Evolutionary conservation across 2,797 vertebrate genomes (phyloP).

Genomic region (Mormyrus proboscirostris): DNA sequence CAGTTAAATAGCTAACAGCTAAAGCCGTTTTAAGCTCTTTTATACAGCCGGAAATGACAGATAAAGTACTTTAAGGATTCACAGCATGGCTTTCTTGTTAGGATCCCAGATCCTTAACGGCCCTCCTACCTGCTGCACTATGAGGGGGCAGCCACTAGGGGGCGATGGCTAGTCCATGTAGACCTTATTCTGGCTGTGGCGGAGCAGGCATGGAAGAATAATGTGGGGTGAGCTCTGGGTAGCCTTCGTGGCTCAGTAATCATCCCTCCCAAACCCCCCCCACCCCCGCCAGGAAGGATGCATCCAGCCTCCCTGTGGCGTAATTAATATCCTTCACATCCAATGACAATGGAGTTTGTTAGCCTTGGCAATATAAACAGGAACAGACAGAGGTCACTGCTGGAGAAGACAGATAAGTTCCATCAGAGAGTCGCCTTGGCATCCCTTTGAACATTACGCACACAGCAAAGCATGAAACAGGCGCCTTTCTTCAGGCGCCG

Average conservation of each 20-base stretch:
- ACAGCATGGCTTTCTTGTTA: neutral
- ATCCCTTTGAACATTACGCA: slow-evolving; percentile 4
- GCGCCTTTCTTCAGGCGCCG: neutral
- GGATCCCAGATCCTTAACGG: neutral
- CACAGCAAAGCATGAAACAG: neutral
- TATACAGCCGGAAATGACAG: neutral
- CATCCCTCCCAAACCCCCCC: neutral
- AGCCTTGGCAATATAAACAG: slow-evolving; percentile 10
- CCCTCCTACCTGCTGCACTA: neutral
- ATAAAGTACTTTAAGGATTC: neutral
- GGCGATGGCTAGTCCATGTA: neutral
- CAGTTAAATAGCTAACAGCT: neutral
- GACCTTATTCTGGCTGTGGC: neutral
- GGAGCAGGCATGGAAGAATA: neutral
- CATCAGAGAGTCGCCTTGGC: neutral
- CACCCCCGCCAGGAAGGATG: neutral
- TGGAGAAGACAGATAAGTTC: slow-evolving; percentile 10
- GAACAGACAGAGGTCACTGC: slow-evolving; percentile 1
- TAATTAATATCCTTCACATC: slow-evolving; percentile 17
- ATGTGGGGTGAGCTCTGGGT: neutral
- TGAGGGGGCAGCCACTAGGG: neutral
- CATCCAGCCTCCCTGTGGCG: neutral
- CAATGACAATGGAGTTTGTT: neutral
- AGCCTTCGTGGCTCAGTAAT: neutral
- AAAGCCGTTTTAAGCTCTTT: neutral